These are phyloP conservation scores for Spodoptera littoralis DNA, from an alignment of 2,888 invertebrate genomes.

Conservation along the genomic window DNA sequence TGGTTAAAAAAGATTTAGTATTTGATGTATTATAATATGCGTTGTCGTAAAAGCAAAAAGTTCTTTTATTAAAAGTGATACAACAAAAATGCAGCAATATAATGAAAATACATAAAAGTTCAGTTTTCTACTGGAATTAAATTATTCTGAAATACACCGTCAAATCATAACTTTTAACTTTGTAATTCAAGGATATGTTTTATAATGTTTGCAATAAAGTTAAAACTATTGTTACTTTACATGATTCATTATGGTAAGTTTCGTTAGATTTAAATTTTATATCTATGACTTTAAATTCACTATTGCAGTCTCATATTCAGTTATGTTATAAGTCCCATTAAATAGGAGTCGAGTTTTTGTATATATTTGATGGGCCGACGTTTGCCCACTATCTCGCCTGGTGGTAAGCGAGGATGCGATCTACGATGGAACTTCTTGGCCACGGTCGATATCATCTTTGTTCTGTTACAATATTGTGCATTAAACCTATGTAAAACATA, in stretches of 20 bases:
- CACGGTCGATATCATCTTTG: no score
- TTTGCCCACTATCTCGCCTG: no score
- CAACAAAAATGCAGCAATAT: neutral
- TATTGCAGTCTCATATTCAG: no score
- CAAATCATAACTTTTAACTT: slow-evolving; percentile 19
- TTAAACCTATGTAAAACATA: no score
- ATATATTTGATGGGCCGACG: no score
- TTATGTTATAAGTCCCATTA: no score
- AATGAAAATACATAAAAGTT: slow-evolving; percentile 21
- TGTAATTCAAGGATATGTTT: slow-evolving; percentile 7
- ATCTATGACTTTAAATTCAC: no score
- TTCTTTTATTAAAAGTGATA: neutral
- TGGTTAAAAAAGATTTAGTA: neutral
- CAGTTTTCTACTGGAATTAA: slow-evolving; percentile 14
- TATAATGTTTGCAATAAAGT: slow-evolving; percentile 33
- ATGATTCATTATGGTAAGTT: slow-evolving; percentile 34
- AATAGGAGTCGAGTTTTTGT: no score
- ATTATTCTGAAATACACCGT: slow-evolving; percentile 30
- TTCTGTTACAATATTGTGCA: no score
- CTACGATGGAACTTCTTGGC: no score
- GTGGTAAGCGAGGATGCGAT: no score
- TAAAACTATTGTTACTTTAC: slow-evolving; percentile 19
- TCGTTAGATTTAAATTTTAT: no score
- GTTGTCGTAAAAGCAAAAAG: neutral
- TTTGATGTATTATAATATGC: neutral